Evolutionary conservation across 2,113 vertebrate species (phyloP).

Genomic region (Mesoclemmys tuberculata): DNA sequence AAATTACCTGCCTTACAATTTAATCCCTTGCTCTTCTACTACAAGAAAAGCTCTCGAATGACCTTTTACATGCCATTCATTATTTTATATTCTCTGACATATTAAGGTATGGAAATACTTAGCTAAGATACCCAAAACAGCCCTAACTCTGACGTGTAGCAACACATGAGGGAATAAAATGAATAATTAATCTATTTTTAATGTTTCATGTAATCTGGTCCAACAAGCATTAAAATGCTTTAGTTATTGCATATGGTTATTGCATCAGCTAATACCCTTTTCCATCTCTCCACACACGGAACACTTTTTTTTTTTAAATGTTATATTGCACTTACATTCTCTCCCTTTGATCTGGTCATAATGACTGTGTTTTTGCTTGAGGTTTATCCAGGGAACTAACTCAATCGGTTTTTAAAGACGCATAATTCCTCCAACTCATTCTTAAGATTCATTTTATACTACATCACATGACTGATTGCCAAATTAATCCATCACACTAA

Average conservation of each 20-base stretch:
- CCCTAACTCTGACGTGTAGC: not conserved
- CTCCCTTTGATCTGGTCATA: not conserved
- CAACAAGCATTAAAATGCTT: not conserved
- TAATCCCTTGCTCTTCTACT: not conserved
- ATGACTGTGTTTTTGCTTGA: not conserved
- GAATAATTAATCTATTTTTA: not conserved
- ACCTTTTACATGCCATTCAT: not conserved
- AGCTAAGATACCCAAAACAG: not conserved
- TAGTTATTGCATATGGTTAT: not conserved
- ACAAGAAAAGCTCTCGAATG: not conserved
- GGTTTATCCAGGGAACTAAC: not conserved
- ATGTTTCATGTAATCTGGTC: not conserved
- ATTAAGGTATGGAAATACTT: not conserved
- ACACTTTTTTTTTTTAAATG: not conserved
- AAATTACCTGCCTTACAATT: not conserved
- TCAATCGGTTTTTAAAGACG: not conserved
- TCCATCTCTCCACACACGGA: not conserved
- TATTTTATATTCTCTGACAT: not conserved
- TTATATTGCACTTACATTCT: not conserved
- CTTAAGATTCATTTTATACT: not conserved
- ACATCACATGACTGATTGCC: not conserved
- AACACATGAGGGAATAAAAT: not conserved
- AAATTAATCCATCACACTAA: not conserved
- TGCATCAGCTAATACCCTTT: not conserved
- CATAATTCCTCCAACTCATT: rapidly evolving